Conservation (phyloP, 2,113 vertebrate species). For the Pionites leucogaster region DNA sequence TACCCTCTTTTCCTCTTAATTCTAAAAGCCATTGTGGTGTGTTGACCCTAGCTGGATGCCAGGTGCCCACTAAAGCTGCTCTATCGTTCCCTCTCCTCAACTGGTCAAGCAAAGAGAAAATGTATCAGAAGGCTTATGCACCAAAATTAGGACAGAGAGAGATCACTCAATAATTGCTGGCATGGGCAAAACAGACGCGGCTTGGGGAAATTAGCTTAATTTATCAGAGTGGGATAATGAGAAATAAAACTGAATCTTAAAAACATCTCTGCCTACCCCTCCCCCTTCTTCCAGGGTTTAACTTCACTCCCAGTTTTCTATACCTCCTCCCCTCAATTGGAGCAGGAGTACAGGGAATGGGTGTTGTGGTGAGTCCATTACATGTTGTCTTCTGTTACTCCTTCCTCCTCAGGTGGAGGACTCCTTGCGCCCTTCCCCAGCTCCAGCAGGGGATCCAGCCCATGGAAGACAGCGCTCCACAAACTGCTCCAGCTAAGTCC, state of each 20-base stretch:
- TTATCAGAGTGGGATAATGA: neutral
- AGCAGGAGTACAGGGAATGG: neutral
- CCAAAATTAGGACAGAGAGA: neutral
- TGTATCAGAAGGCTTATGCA: neutral
- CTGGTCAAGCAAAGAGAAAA: neutral
- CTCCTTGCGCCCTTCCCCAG: neutral
- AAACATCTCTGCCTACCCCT: neutral
- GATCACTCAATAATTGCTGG: neutral
- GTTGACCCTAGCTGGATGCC: neutral
- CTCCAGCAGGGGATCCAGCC: rapidly evolving
- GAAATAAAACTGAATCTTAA: neutral
- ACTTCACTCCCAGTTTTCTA: neutral
- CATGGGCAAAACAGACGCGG: neutral
- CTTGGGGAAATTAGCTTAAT: neutral
- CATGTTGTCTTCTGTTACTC: neutral
- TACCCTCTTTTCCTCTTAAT: neutral
- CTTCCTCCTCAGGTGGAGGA: neutral
- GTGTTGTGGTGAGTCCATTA: neutral
- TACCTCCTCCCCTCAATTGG: neutral
- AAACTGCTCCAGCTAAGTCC: neutral
- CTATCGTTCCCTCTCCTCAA: neutral
- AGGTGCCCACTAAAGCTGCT: neutral
- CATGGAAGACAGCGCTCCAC: neutral
- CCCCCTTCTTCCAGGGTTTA: neutral
- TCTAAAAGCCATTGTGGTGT: neutral